Evolutionary conservation across 2,888 invertebrate genomes (phyloP).

Genomic region (Deilephila porcellus): DNA sequence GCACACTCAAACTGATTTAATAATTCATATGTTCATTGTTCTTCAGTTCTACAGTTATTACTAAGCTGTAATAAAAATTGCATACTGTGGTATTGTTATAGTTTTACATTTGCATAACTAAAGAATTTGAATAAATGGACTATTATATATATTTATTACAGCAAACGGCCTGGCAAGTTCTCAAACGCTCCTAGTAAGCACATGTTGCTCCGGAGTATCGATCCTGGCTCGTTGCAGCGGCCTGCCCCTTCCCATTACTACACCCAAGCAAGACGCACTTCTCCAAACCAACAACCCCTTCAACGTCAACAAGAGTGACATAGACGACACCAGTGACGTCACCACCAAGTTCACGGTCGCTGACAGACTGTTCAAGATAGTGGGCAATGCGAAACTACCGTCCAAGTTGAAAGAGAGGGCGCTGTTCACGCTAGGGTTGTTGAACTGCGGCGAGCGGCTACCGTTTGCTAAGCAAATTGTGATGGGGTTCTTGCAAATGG

Average conservation of each 20-base stretch:
- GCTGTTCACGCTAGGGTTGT: slow-evolving; percentile 89
- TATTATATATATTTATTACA: slow-evolving; percentile 58
- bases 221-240: slow-evolving; percentile 88
- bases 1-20: too few relatives aligned
- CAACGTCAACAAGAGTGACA: slow-evolving; percentile 55
- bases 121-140: neutral
- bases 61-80: too few relatives aligned
- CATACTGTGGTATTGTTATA: neutral
- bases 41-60: too few relatives aligned
- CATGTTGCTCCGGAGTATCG: slow-evolving; percentile 89
- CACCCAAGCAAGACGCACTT: slow-evolving; percentile 67
- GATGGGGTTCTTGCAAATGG: slow-evolving; percentile 90
- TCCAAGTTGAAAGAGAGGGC: slow-evolving; percentile 91
- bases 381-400: slow-evolving; percentile 88
- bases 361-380: slow-evolving; percentile 88
- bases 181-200: slow-evolving; percentile 86
- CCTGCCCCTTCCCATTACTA: slow-evolving; percentile 86
- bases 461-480: slow-evolving; percentile 89
- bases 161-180: slow-evolving; percentile 87
- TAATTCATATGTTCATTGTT: too few relatives aligned
- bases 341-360: slow-evolving; percentile 89
- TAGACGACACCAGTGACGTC: slow-evolving; percentile 55
- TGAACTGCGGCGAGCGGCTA: slow-evolving; percentile 93
- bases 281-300: slow-evolving; percentile 70
- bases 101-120: too few relatives aligned